Conservation (phyloP, 2,888 invertebrate species). For the Drosophila percnosoma region DNA sequence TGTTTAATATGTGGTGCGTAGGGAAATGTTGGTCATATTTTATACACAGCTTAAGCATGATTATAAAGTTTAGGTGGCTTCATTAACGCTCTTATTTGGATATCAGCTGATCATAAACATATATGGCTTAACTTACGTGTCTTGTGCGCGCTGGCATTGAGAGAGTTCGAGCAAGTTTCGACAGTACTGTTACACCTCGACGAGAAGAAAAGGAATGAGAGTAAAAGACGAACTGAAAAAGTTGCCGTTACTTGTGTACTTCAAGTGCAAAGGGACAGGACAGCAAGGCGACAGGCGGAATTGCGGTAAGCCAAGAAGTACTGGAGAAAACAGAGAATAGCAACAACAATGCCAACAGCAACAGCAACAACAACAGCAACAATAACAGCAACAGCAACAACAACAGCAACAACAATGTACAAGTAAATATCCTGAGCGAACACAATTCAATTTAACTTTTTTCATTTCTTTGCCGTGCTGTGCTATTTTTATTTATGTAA, state of each 20-base stretch:
- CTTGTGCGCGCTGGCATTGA: conserved; percentile 43
- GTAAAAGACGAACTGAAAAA: conserved; percentile 55
- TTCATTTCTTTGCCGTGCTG: conserved; percentile 72
- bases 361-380: background rate
- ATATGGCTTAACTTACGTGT: conserved; percentile 15
- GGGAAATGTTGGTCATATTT: conserved; percentile 54
- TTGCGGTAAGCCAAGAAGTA: conserved; percentile 52
- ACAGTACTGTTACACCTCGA: conserved; percentile 69
- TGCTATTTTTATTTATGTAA: conserved; percentile 77
- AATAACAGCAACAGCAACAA: background rate
- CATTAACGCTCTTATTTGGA: conserved; percentile 32
- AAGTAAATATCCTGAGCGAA: conserved; percentile 74
- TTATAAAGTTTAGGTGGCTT: conserved; percentile 47
- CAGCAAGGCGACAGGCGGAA: conserved; percentile 38
- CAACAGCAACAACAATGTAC: conserved; percentile 20
- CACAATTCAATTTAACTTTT: conserved; percentile 81
- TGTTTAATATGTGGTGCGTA: conserved; percentile 69
- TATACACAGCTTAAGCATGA: conserved; percentile 32
- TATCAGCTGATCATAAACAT: conserved; percentile 33
- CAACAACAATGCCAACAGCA: background rate
- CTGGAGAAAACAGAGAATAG: conserved; percentile 1
- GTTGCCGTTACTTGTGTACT: conserved; percentile 59
- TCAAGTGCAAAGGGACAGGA: conserved; percentile 66
- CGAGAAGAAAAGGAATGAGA: conserved; percentile 5
- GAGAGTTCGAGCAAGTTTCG: conserved; percentile 65